Percentiles rank a stretch among this genome's conserved stretches.
Conservation (phyloP, 2,797 vertebrate genomes). For the Malurus splendens region DNA sequence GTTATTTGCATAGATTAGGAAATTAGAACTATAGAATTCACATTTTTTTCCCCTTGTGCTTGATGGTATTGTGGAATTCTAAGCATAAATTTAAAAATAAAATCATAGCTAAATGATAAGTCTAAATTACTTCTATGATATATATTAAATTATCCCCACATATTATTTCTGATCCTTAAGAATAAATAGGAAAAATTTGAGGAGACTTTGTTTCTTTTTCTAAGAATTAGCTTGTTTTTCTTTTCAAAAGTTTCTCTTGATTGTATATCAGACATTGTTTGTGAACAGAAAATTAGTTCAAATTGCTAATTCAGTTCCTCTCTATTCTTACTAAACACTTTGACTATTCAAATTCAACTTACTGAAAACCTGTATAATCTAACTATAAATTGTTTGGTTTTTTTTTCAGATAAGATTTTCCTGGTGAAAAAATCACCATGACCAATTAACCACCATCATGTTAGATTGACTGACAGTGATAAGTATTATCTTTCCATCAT, state of each 20-base stretch:
- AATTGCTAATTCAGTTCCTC: not conserved
- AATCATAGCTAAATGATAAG: not conserved
- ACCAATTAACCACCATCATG: not conserved
- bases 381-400: not conserved
- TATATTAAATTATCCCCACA: not conserved
- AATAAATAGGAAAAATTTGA: not conserved
- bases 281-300: not conserved
- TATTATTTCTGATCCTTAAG: not conserved
- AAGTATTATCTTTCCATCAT: not conserved
- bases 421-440: fast-evolving
- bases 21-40: not conserved
- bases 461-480: not conserved
- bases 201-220: not conserved
- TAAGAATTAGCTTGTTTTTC: not conserved
- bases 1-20: not conserved
- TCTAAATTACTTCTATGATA: not conserved
- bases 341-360: not conserved
- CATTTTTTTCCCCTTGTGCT: not conserved
- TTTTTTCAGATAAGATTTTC: not conserved
- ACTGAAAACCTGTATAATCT: not conserved
- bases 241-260: not conserved
- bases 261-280: not conserved
- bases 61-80: not conserved
- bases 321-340: not conserved
- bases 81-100: not conserved